Base-by-base conservation (phyloP, 2,113 vertebrate genomes). In the Erpornis zantholeuca region DNA sequence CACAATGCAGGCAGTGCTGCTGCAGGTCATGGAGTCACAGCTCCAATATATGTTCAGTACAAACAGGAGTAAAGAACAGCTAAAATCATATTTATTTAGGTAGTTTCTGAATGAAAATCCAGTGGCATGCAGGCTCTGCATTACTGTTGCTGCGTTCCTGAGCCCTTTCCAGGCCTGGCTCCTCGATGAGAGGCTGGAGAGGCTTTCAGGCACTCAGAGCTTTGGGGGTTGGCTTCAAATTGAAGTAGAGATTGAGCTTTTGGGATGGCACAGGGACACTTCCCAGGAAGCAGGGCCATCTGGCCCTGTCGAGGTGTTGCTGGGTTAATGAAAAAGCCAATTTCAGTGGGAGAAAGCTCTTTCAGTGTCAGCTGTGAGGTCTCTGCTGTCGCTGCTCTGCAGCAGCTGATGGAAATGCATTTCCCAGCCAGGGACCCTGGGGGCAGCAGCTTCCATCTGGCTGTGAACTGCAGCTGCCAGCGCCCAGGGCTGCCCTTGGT, bases 101-200 rank as follows among this genome's bases (percentile, higher is more conserved):
- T 5, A 1, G 1, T 33, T 87, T 50, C 42, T 54, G 22, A 22
- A 3, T n/a, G 49, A 23, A 71, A 64, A 52, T 15, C 15, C 11
- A 23, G 2, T 22, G 29, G n/a, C 25, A 24, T 38, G 38, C 25
- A 33, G 38, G 4, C 18, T 64, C 33, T 71, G 60, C 10, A 2
- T n/a, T 15, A 0, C 14, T 49, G 12, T 4, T 19, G 1, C 10
- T 33, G 29, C 18, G 3, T 6, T 47, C 5, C 2, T 1, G 61
- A 92, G 64, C 47, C 18, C 44, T 61, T 8, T 31, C 27, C 17
- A 40, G 42, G 36, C 40, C 44, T 6, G 53, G 29, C 33, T 80
- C 14, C 61, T 82, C 10, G 1, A 19, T 8, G 45, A 15, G 79
- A 60, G 33, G 36, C 36, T 15, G 2, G 9, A 50, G 27, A 47